A percentile compares a stretch with the other conserved stretches of the same genome.
Evolutionary conservation across 2,113 vertebrate species (phyloP).

Genomic region (Larimichthys polyactis): DNA sequence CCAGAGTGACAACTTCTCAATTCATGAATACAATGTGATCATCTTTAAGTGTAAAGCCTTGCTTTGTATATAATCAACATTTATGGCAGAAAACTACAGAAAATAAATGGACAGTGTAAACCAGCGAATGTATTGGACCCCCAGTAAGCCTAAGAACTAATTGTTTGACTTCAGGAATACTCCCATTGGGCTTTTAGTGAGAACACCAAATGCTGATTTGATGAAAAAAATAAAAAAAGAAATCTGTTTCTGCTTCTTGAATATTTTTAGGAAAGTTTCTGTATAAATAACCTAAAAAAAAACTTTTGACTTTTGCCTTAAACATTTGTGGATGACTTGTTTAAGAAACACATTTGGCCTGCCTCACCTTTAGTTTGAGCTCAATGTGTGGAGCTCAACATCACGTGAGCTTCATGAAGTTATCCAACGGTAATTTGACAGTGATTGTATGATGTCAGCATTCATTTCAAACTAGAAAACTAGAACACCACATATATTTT

Average conservation of each 20-base stretch:
- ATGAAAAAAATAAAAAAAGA: too few relatives aligned
- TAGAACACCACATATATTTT: not conserved
- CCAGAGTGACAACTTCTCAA: not conserved
- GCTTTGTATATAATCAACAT: not conserved
- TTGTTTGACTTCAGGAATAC: not conserved
- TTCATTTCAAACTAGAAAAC: not conserved
- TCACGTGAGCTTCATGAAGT: not conserved
- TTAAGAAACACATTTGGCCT: not conserved
- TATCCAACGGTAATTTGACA: not conserved
- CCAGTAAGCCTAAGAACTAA: not conserved
- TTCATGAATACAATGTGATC: not conserved
- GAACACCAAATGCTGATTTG: not conserved
- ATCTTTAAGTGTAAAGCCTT: not conserved
- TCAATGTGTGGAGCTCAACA: not conserved
- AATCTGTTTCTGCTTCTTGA: not conserved
- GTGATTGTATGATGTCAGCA: not conserved
- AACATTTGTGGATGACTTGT: too few relatives aligned
- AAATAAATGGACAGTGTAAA: not conserved
- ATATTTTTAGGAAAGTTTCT: not conserved
- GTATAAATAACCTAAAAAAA: not conserved
- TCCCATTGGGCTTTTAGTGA: not conserved
- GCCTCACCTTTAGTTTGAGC: too few relatives aligned
- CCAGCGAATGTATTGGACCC: not conserved
- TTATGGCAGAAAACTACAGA: slow-evolving; percentile 13
- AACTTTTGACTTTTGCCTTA: not conserved